Base-by-base conservation (phyloP, 2,888 invertebrate species). In the Galerucella calmariensis region DNA sequence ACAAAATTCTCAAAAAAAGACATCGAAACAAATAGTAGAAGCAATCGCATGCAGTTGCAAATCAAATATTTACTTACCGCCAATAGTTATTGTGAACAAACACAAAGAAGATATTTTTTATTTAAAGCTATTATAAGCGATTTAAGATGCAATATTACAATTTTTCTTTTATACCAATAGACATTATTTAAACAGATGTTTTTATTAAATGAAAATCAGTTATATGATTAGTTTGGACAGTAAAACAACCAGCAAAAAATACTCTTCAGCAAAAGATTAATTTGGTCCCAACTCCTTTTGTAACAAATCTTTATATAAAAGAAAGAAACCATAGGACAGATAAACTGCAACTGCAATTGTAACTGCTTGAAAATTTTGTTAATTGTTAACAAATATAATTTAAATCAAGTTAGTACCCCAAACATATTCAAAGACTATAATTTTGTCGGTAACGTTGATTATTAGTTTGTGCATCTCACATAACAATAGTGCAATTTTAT, bases 401-500 rank as follows among this genome's bases (percentile, higher is more conserved):
- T 14, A 8, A 16, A 0, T 20, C 8, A 9, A 56, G 16, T 56
- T 56, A 56, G 20, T 56, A 56, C 0, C 56, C 56, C 56, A 56
- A 56, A 56, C 6, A 56, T 56, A 10, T 56, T 51, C 14, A 51
- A n/a, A 51, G 2, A n/a, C 16, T 9, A 20, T 56, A 10, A 16
- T 56, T 12, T 20, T 56, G 8, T 56, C 8, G 10, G 35, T 35
- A 61, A 61, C 24, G 16, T 6, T 65, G 5, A 46, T 16, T n/a
- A 70, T 65, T 70, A 56, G 70, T 72, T 72, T 72, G 67, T 67
- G 71, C 56, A 65, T 71, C 44, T 58, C 24, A 24, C 65, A 65
- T 56, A 70, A 63, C 53, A 56, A 53, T 48, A 69, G 58, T 69
- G 69, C 61, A 16, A 6, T 63, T 24, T 63, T 20, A 20, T 53